Evolutionary conservation across 2,888 invertebrate genomes (phyloP).

Genomic region (Hipparchia sbordonii): DNA sequence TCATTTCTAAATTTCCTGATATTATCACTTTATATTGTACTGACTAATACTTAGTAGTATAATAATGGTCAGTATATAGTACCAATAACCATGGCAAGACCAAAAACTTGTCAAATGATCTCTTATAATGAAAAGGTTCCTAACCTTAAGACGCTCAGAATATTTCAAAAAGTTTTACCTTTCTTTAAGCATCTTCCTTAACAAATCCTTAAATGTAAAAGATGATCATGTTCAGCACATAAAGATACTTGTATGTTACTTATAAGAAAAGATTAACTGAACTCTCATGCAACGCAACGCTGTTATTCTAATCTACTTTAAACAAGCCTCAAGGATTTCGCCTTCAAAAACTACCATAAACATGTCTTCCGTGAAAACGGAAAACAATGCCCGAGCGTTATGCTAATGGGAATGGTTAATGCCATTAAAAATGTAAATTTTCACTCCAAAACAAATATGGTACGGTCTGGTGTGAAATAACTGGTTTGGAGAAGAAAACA

Average conservation of each 20-base stretch:
- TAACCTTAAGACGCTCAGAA: no score
- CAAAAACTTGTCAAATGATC: no score
- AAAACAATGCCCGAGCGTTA: conserved; percentile 48
- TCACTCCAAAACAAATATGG: conserved; percentile 23
- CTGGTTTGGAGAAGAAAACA: conserved; percentile 8
- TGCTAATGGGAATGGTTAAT: conserved; percentile 18
- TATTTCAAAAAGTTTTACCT: no score
- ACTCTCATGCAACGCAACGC: neutral
- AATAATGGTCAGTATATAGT: no score
- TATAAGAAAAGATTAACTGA: neutral
- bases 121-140: no score
- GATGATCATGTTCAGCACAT: neutral
- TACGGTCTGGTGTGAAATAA: conserved; percentile 20
- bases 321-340: conserved; percentile 21
- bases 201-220: no score
- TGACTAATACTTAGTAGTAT: no score
- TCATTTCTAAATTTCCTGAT: no score
- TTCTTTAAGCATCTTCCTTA: no score
- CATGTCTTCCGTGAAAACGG: conserved; percentile 42
- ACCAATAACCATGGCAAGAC: no score
- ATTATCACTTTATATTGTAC: no score
- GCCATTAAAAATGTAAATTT: conserved; percentile 28
- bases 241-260: neutral
- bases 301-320: conserved; percentile 17
- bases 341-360: conserved; percentile 22